Evolutionary conservation across 2,797 vertebrate species (phyloP).

Genomic region (Sebastes cheni): DNA sequence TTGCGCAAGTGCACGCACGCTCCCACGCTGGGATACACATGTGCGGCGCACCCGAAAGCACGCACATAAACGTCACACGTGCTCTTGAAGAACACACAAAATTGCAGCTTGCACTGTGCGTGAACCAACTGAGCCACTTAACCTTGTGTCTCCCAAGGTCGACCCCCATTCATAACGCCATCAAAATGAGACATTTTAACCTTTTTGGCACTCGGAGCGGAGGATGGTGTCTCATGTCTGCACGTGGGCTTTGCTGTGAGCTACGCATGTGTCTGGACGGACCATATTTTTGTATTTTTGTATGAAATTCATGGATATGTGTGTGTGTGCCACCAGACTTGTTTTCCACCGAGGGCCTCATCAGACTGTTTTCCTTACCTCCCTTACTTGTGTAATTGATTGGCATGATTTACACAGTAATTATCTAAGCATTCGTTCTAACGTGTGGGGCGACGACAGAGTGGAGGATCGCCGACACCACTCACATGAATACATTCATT

Average conservation of each 20-base stretch:
- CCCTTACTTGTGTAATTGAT: slow-evolving; percentile 57
- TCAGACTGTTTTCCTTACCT: slow-evolving; percentile 64
- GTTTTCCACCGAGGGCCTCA: slow-evolving; percentile 38
- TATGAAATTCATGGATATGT: neutral
- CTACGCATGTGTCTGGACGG: neutral
- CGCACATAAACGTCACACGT: slow-evolving; percentile 1
- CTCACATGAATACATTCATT: slow-evolving; percentile 17
- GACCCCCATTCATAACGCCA: slow-evolving; percentile 17
- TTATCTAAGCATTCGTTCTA: slow-evolving; percentile 48
- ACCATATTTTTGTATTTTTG: neutral
- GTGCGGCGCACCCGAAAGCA: neutral
- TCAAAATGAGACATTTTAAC: slow-evolving; percentile 30
- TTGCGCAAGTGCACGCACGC: neutral
- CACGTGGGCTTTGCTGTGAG: neutral
- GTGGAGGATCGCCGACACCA: neutral
- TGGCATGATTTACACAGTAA: slow-evolving; percentile 58
- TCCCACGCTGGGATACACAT: neutral
- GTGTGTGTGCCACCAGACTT: slow-evolving; percentile 17
- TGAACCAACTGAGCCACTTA: slow-evolving; percentile 7
- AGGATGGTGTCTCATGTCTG: neutral
- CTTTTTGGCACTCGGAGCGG: neutral
- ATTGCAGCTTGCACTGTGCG: neutral
- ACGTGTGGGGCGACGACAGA: slow-evolving; percentile 6
- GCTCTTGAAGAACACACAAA: slow-evolving; percentile 1
- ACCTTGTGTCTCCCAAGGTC: neutral